These are phyloP conservation scores for Desmophyllum pertusum DNA, from an alignment of 92 coral and sea anemone genomes.

Conservation along the genomic window DNA sequence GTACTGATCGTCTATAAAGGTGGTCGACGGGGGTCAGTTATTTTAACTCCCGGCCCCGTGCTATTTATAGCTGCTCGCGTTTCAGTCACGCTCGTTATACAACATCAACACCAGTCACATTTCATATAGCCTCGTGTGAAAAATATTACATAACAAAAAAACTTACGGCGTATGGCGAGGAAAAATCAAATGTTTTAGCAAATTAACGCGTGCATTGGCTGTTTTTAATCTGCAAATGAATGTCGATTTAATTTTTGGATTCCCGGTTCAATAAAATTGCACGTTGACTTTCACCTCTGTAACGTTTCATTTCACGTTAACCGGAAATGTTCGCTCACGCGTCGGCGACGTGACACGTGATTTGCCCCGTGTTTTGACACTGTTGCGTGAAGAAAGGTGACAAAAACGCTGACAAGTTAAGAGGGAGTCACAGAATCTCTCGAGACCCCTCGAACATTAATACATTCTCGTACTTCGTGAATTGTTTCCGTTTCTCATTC, in stretches of 20 bases:
- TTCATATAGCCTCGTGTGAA: too few relatives aligned
- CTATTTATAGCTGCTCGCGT: too few relatives aligned
- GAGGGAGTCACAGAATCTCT: too few relatives aligned
- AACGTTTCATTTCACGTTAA: conserved; percentile 27
- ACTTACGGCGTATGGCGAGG: neutral
- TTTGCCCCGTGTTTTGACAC: neutral
- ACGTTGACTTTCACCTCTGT: too few relatives aligned
- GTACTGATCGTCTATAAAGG: too few relatives aligned
- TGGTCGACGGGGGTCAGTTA: too few relatives aligned
- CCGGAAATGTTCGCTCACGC: conserved; percentile 33
- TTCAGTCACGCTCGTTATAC: too few relatives aligned
- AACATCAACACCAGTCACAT: too few relatives aligned
- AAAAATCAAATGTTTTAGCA: neutral
- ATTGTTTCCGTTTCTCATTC: neutral
- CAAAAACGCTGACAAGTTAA: neutral
- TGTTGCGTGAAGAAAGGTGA: conserved; percentile 2
- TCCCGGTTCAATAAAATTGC: too few relatives aligned
- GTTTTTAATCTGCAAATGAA: neutral
- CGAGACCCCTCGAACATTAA: too few relatives aligned
- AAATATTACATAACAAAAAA: neutral
- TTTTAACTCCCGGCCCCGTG: too few relatives aligned
- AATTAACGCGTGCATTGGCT: neutral
- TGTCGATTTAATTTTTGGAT: neutral
- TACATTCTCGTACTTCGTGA: neutral
- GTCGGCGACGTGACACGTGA: conserved; percentile 9